These are phyloP conservation scores for Cryptomyrus ogoouensis DNA, from an alignment of 2,113 vertebrate species.

Conservation along the genomic window DNA sequence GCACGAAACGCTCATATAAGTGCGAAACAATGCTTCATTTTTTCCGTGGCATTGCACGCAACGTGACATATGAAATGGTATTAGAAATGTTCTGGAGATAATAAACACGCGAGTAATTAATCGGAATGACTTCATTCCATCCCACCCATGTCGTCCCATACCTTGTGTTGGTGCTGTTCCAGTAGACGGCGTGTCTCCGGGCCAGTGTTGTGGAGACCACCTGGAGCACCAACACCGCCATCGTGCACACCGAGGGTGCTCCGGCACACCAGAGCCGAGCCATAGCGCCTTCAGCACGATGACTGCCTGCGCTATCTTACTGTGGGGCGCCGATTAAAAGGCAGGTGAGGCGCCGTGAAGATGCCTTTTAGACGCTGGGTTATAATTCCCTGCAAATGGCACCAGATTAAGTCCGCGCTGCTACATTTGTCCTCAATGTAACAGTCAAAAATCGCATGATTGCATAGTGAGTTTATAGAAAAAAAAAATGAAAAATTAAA, in stretches of 20 bases:
- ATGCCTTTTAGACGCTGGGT: background rate
- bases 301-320: background rate
- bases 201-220: constrained; percentile 45
- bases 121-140: background rate
- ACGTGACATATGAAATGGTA: background rate
- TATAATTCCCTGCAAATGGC: background rate
- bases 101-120: background rate
- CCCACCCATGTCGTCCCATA: constrained; percentile 30
- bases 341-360: background rate
- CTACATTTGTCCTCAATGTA: background rate
- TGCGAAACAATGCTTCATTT: background rate
- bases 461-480: background rate
- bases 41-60: background rate
- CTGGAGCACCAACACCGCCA: constrained; percentile 49
- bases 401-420: background rate
- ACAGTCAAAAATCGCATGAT: background rate
- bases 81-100: background rate
- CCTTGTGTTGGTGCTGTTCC: constrained; percentile 66
- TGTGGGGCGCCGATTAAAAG: background rate
- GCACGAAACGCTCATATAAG: background rate
- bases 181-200: constrained; percentile 61
- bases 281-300: constrained; percentile 43
- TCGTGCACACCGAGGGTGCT: constrained; percentile 38
- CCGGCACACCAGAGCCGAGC: constrained; percentile 40
- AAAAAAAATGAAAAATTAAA: background rate